Conservation (phyloP, 1,140 invertebrate genomes). For the Caerostris extrusa region DNA sequence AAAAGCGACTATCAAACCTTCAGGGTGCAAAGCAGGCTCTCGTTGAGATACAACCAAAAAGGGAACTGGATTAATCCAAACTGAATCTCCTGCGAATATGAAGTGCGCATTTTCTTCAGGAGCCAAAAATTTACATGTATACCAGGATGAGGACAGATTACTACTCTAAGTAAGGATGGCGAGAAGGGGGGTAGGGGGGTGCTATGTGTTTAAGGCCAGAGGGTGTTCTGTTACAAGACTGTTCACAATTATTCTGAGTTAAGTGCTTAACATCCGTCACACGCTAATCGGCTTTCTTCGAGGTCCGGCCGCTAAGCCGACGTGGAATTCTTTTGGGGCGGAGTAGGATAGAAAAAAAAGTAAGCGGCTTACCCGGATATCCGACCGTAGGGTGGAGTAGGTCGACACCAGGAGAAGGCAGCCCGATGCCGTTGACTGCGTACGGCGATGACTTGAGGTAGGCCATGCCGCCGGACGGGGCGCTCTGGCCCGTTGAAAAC, state of each 20-base stretch:
- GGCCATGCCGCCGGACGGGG: constrained; percentile 80
- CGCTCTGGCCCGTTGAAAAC: constrained; percentile 73
- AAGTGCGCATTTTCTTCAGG: not conserved
- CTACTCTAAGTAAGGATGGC: not conserved
- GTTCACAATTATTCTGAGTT: constrained; percentile 66
- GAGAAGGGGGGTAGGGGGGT: not conserved
- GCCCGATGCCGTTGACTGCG: constrained; percentile 82
- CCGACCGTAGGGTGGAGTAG: constrained; percentile 82
- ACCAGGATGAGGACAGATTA: not conserved
- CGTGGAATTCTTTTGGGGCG: not conserved
- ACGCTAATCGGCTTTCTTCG: constrained; percentile 77
- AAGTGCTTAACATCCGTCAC: constrained; percentile 64
- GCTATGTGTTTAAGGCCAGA: not conserved
- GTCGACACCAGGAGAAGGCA: constrained; percentile 81
- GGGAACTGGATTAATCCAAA: not conserved
- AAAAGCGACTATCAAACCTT: not conserved
- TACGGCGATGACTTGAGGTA: constrained; percentile 81
- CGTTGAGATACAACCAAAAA: not conserved
- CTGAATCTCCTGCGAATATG: not conserved
- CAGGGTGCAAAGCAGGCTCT: not conserved
- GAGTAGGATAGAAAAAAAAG: constrained; percentile 16
- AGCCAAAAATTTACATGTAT: not conserved
- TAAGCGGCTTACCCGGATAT: constrained; percentile 81
- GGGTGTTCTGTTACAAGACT: constrained; percentile 12
- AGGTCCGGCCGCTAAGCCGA: constrained; percentile 53